A percentile compares a stretch with the other conserved stretches of the same genome.
These are phyloP conservation scores for Cyrtodaria siliqua DNA, from an alignment of 2,888 invertebrate species.

Conservation along the genomic window DNA sequence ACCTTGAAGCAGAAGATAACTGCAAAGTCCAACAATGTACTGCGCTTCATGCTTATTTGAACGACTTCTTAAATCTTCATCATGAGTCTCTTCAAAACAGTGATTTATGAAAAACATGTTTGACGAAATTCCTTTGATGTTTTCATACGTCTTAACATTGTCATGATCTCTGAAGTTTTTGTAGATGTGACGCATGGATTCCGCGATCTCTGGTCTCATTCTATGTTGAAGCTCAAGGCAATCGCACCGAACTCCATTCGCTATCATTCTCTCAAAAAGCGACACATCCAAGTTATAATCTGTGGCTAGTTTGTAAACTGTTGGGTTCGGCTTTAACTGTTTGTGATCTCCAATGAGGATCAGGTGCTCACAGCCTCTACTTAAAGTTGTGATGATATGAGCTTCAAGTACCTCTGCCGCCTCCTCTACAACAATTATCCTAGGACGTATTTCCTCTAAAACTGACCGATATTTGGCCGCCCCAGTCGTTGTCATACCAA, in stretches of 20 bases:
- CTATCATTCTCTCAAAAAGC: conserved; percentile 93
- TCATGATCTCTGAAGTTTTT: conserved; percentile 69
- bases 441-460: conserved; percentile 87
- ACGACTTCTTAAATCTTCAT: conserved; percentile 77
- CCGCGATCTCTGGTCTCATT: conserved; percentile 84
- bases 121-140: conserved; percentile 72
- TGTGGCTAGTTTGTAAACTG: conserved; percentile 90
- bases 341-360: conserved; percentile 94
- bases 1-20: conserved; percentile 79
- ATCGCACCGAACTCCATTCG: conserved; percentile 89
- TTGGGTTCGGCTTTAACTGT: conserved; percentile 91
- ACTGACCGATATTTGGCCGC: conserved; percentile 83
- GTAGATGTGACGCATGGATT: conserved; percentile 75
- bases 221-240: conserved; percentile 89
- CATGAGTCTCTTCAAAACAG: conserved; percentile 67
- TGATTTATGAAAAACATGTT: conserved; percentile 82
- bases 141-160: conserved; percentile 67
- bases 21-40: conserved; percentile 74
- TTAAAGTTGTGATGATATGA: conserved; percentile 92
- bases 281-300: conserved; percentile 91
- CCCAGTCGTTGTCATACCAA: conserved; percentile 85
- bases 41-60: conserved; percentile 79
- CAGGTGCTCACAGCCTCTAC: conserved; percentile 91
- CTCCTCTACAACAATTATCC: conserved; percentile 91
- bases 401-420: conserved; percentile 95